Conservation (phyloP, 2,113 vertebrate species). For the Melanerpes aurifrons region DNA sequence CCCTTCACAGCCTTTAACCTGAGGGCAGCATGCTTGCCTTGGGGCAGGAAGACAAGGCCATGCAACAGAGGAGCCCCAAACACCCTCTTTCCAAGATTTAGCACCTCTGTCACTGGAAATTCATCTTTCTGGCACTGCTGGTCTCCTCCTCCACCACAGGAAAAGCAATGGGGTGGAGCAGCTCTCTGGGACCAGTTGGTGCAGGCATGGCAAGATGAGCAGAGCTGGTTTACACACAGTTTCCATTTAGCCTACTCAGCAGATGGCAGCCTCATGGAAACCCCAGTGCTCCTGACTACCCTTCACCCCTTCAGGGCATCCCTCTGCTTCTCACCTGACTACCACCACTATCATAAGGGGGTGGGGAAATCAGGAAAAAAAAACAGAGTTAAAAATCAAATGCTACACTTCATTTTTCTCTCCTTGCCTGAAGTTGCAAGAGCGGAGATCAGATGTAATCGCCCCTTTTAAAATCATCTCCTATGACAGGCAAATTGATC, state of each 20-base stretch:
- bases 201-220: neutral
- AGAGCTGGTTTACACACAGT: neutral
- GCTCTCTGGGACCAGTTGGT: neutral
- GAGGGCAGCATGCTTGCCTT: neutral
- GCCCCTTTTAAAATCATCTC: constrained; percentile 39
- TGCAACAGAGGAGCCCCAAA: fast-evolving
- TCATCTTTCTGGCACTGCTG: neutral
- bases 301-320: neutral
- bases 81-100: neutral
- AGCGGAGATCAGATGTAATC: constrained; percentile 17
- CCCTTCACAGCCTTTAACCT: neutral
- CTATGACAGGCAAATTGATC: constrained; percentile 62
- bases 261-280: neutral
- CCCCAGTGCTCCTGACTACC: neutral
- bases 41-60: fast-evolving
- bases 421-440: neutral
- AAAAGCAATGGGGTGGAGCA: neutral
- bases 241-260: constrained; percentile 1
- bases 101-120: neutral
- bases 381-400: neutral
- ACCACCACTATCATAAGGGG: neutral
- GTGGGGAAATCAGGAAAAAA: neutral
- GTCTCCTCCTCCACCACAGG: neutral
- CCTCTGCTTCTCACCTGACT: neutral
- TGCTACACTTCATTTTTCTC: neutral